Percentiles rank a stretch among this genome's conserved stretches.
Conservation (phyloP, 2,888 invertebrate species). For the Protophormia terraenovae region DNA sequence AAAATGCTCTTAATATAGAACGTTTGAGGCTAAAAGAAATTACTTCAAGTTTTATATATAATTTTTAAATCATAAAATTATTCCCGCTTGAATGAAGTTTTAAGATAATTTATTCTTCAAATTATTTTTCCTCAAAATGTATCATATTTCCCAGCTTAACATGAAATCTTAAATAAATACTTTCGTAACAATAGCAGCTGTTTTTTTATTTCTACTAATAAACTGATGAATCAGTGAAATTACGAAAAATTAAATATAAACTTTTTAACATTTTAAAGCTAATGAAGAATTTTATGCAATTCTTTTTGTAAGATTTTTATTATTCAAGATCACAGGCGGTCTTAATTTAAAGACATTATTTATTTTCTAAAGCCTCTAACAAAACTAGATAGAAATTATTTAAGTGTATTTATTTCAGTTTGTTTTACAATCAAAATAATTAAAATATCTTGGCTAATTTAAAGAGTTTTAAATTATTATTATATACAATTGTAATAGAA, state of each 20-base stretch:
- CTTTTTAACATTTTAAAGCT: constrained; percentile 11
- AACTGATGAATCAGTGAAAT: not conserved
- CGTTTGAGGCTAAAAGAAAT: not conserved
- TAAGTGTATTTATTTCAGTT: not conserved
- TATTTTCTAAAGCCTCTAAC: not conserved
- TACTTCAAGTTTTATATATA: constrained; percentile 15
- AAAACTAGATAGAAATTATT: constrained; percentile 11
- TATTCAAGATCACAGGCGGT: not conserved
- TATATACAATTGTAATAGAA: not conserved
- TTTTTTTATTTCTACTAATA: not conserved
- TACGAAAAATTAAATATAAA: constrained; percentile 15
- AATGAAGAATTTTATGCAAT: not conserved
- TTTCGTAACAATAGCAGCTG: not conserved
- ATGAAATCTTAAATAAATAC: not conserved
- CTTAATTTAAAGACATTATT: not conserved
- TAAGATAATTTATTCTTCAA: not conserved
- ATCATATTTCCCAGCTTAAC: not conserved
- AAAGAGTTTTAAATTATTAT: too few relatives aligned
- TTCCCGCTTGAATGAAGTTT: not conserved
- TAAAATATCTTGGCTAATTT: constrained; percentile 8
- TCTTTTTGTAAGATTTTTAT: not conserved
- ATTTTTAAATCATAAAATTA: not conserved
- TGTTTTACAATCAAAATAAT: constrained; percentile 8
- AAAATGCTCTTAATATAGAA: constrained; percentile 38
- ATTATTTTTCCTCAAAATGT: not conserved